Conservation (phyloP, 1,140 invertebrate species). For the Ctenoplectra terminalis region DNA sequence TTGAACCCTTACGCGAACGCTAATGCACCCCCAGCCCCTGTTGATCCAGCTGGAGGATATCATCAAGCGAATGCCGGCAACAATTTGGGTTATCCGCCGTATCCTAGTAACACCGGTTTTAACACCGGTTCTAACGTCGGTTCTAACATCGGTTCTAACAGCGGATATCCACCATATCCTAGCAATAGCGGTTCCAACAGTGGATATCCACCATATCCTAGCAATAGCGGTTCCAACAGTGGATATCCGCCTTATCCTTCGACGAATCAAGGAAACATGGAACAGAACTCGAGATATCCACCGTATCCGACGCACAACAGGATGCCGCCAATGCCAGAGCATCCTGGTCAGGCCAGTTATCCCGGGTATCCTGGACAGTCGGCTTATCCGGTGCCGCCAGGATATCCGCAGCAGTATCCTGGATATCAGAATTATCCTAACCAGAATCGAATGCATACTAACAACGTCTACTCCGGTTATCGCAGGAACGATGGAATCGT, state of each 20-base stretch:
- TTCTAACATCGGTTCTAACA: conserved; percentile 33
- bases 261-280: conserved; percentile 45
- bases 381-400: conserved; percentile 58
- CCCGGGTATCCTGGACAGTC: conserved; percentile 54
- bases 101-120: conserved; percentile 64
- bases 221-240: too few species aligned
- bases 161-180: conserved; percentile 63
- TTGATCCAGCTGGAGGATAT: conserved; percentile 57
- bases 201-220: too few species aligned
- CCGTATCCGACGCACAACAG: conserved; percentile 76
- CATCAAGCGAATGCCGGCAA: conserved; percentile 54
- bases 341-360: conserved; percentile 51
- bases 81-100: conserved; percentile 74
- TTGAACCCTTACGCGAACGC: conserved; percentile 78
- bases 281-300: conserved; percentile 71
- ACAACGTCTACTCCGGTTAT: conserved; percentile 53
- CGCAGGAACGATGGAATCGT: conserved; percentile 22
- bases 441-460: conserved; percentile 59
- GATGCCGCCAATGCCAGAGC: conserved; percentile 75
- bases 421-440: conserved; percentile 70
- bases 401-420: conserved; percentile 51
- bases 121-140: too few species aligned
- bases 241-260: too few species aligned
- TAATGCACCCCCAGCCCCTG: conserved; percentile 76
- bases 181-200: too few species aligned